Evolutionary conservation across 1,140 invertebrate genomes (phyloP).

Genomic region (Cecropterus lyciades): DNA sequence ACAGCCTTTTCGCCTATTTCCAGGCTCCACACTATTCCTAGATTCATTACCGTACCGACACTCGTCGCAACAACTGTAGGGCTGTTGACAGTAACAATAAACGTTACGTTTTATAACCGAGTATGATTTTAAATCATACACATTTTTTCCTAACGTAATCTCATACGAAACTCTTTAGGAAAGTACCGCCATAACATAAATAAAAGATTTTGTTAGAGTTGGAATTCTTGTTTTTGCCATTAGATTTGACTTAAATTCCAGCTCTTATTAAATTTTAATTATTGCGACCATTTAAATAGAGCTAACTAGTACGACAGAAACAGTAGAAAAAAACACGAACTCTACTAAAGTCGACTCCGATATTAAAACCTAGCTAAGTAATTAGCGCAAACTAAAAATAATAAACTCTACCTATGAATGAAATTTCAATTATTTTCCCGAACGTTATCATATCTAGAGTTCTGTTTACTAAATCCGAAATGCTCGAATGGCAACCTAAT

Average conservation of each 20-base stretch:
- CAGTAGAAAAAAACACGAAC: background rate
- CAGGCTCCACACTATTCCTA: conserved; percentile 43
- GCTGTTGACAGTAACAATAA: conserved; percentile 6
- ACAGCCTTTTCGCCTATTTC: conserved; percentile 58
- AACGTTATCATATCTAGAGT: conserved; percentile 55
- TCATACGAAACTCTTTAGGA: background rate
- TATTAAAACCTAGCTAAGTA: background rate
- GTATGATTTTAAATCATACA: conserved; percentile 8
- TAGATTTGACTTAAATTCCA: background rate
- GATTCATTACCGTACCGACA: conserved; percentile 16
- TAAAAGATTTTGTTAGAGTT: background rate
- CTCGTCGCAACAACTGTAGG: background rate
- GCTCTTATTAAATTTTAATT: background rate
- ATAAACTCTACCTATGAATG: conserved; percentile 5
- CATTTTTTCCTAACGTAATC: background rate
- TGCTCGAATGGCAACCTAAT: conserved; percentile 70
- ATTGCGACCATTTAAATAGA: background rate
- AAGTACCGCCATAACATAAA: background rate
- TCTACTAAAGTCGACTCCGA: no score
- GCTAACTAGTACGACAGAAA: background rate
- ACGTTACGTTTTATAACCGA: conserved; percentile 10
- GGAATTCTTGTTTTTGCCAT: background rate
- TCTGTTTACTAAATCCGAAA: conserved; percentile 75
- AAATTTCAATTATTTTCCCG: conserved; percentile 46
- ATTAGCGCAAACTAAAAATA: conserved; percentile 4